Percentiles rank a stretch among this genome's conserved stretches.
phyloP scores from a whole-genome alignment of 37 sponge, comb jelly and placozoan species.

The Hormiphora californensis region DNA sequence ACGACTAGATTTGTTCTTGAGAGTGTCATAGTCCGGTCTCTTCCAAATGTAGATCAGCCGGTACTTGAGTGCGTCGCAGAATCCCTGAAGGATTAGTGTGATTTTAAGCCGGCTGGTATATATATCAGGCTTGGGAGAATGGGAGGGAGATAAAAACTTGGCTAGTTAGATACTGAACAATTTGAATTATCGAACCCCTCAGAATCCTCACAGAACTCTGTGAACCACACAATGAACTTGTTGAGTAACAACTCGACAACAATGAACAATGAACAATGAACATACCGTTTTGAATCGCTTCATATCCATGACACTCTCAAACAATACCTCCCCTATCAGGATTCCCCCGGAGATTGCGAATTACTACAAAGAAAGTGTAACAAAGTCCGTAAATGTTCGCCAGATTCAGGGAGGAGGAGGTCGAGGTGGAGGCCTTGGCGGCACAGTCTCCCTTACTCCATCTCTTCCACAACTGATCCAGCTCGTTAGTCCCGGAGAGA shows the following conservation, averaged over 20 bases:
- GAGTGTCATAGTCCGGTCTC: conserved; percentile 24
- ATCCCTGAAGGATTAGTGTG: background rate
- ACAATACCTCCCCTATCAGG: conserved; percentile 45
- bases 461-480: conserved; percentile 36
- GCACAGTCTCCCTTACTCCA: conserved; percentile 52
- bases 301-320: conserved; percentile 45
- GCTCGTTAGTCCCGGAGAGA: conserved; percentile 3
- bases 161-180: too few relatives aligned
- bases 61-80: conserved; percentile 38
- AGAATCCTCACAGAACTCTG: too few relatives aligned
- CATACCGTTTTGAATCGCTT: conserved; percentile 47
- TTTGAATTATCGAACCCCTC: too few relatives aligned
- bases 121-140: too few relatives aligned
- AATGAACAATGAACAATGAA: too few relatives aligned
- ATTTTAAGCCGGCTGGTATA: background rate
- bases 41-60: conserved; percentile 49
- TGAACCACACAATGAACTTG: too few relatives aligned
- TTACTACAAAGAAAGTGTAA: conserved; percentile 54
- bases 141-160: too few relatives aligned
- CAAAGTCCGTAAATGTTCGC: conserved; percentile 51
- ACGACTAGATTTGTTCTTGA: background rate
- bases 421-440: background rate
- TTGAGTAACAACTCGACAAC: too few relatives aligned
- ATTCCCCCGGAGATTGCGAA: conserved; percentile 21
- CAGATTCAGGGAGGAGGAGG: conserved; percentile 38